Conservation (phyloP, 2,797 vertebrate species). For the Zalophus californianus region DNA sequence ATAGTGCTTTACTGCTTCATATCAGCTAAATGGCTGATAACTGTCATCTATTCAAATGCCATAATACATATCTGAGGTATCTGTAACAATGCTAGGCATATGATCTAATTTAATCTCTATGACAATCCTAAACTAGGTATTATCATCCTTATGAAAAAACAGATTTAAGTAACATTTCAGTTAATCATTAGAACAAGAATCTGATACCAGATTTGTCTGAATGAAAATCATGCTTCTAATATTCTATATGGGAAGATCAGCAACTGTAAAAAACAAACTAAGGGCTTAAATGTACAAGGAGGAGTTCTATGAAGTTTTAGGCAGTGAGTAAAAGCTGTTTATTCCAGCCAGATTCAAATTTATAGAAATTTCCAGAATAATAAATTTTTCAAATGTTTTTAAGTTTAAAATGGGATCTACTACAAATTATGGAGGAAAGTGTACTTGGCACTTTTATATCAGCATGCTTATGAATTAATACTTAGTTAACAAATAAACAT, state of each 20-base stretch:
- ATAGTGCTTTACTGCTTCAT: neutral
- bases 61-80: neutral
- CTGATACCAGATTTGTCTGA: neutral
- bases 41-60: neutral
- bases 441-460: neutral
- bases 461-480: slow-evolving; percentile 35
- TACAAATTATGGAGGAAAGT: slow-evolving; percentile 35
- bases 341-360: slow-evolving; percentile 8
- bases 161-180: slow-evolving; percentile 45
- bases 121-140: neutral
- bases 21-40: neutral
- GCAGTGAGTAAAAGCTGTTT: neutral
- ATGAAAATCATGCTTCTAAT: slow-evolving; percentile 56
- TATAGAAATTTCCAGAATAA: slow-evolving; percentile 35
- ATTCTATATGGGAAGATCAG: neutral
- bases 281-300: neutral
- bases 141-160: neutral
- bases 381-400: slow-evolving; percentile 32
- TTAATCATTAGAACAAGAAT: slow-evolving; percentile 25
- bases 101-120: slow-evolving; percentile 27
- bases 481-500: slow-evolving; percentile 39
- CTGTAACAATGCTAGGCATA: neutral
- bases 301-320: neutral
- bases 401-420: slow-evolving; percentile 36
- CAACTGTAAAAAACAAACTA: slow-evolving; percentile 45